phyloP scores from a whole-genome alignment of 2,113 vertebrate species.

The Cynopterus brachyotis region DNA sequence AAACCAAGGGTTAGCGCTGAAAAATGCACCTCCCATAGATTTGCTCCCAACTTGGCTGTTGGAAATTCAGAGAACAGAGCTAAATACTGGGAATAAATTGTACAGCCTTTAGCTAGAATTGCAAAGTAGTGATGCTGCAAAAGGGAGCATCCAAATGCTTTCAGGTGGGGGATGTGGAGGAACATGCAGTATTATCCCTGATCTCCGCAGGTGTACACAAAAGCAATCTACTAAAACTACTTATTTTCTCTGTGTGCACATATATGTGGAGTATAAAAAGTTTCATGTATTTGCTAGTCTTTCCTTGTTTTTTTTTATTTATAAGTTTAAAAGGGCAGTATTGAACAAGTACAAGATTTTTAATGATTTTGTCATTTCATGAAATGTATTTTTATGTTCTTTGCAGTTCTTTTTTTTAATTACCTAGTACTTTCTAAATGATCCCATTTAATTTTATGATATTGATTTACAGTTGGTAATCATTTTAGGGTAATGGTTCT shows the following conservation, averaged over 20 bases:
- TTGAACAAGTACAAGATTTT: constrained; percentile 44
- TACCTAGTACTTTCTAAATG: constrained; percentile 49
- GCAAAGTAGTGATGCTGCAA: background rate
- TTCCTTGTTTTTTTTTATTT: constrained; percentile 25
- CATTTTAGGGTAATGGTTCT: constrained; percentile 65
- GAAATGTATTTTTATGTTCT: constrained; percentile 34
- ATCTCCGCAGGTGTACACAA: background rate
- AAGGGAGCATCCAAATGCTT: background rate
- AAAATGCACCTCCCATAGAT: background rate
- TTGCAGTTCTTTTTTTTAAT: constrained; percentile 25
- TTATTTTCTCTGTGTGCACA: background rate
- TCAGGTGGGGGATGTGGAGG: background rate
- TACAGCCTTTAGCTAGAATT: background rate
- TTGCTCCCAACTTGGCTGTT: background rate
- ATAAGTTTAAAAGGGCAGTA: constrained; percentile 32
- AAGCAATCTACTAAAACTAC: background rate
- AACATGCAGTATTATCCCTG: background rate
- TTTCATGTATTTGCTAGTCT: background rate
- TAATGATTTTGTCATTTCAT: constrained; percentile 25
- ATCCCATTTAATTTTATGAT: constrained; percentile 37
- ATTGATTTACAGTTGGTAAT: constrained; percentile 66
- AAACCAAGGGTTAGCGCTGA: background rate
- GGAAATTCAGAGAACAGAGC: background rate
- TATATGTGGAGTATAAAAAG: background rate
- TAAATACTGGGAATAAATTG: background rate